Evolutionary conservation across 2,888 invertebrate species (phyloP), one percentile per base, ranked within the genome.

Genomic region (Coelinius sp.): DNA sequence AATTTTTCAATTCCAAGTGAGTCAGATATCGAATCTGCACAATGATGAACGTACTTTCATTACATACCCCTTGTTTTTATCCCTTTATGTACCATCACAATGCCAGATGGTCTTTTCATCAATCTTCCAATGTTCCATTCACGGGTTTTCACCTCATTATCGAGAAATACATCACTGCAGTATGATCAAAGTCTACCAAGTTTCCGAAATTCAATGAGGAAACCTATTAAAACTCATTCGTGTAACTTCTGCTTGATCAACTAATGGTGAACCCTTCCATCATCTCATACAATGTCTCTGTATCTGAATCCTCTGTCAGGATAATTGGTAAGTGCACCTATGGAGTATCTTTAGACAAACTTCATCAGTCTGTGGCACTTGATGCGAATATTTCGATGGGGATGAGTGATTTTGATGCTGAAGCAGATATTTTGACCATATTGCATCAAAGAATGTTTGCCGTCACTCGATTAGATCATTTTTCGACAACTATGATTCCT

Each of bases 331-430:
- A 64, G 70, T 70, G 70, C 70, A 70, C 49, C 65, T 46, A 67
- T 35, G 22, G 35, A 52, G 69, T 73, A 74, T 79, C 75, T 80
- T 77, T 70, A 38, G 52, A 20, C 53, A 77, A 79, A 80, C 77
- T 76, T 77, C 76, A 78, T 81, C 80, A 80, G n/a, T n/a, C 70
- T 73, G 67, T 72, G 74, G 74, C 76, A 78, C 76, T 79, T 68
- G 77, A 46, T 35, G 59, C 17, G 25, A 46, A 68, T 56, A 53
- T 24, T 67, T 53, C 31, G 14, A 14, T 3, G 17, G 17, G 5
- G 20, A 7, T 46, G n/a, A 46, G 1, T 49, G 17, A 20, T 6
- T 49, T n/a, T 41, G 1, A 10, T 12, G n/a, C 41, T 41, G n/a
- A n/a, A 10, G 41, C 2, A 41, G n/a, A 41, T n/a, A 10, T 41